A percentile compares a stretch with the other conserved stretches of the same genome.
These are phyloP conservation scores for Lepisosteus osseus DNA, from an alignment of 2,113 vertebrate species.

Conservation along the genomic window DNA sequence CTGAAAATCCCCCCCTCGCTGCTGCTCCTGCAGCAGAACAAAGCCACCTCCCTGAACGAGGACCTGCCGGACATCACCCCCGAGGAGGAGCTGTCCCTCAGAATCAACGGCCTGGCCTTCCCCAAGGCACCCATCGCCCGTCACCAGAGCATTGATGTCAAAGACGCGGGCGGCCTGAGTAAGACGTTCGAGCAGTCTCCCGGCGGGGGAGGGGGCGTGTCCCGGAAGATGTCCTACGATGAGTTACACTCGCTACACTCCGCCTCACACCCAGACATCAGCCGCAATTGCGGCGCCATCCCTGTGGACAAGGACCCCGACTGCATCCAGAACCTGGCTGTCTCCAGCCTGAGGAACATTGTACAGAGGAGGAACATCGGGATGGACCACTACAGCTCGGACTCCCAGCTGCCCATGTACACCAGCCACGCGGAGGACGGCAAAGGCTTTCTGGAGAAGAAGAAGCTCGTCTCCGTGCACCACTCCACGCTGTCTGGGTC, in stretches of 20 bases:
- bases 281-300: constrained; percentile 48
- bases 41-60: constrained; percentile 67
- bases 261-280: constrained; percentile 59
- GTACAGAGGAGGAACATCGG: constrained; percentile 72
- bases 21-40: constrained; percentile 65
- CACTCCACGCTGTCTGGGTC: constrained; percentile 63
- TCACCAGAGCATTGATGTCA: constrained; percentile 76
- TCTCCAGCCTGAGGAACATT: constrained; percentile 75
- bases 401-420: constrained; percentile 74
- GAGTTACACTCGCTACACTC: constrained; percentile 61
- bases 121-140: constrained; percentile 58
- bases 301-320: constrained; percentile 59
- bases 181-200: constrained; percentile 58
- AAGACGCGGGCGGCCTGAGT: constrained; percentile 64
- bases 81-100: constrained; percentile 66
- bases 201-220: constrained; percentile 34
- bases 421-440: constrained; percentile 44
- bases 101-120: constrained; percentile 46
- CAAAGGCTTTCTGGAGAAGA: constrained; percentile 62
- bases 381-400: constrained; percentile 77
- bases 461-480: constrained; percentile 62
- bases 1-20: constrained; percentile 60
- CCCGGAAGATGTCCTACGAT: constrained; percentile 74
- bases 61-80: constrained; percentile 64
- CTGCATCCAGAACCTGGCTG: constrained; percentile 56